These are phyloP conservation scores for Daubentonia madagascariensis DNA, from an alignment of 2,113 vertebrate species.

Conservation along the genomic window DNA sequence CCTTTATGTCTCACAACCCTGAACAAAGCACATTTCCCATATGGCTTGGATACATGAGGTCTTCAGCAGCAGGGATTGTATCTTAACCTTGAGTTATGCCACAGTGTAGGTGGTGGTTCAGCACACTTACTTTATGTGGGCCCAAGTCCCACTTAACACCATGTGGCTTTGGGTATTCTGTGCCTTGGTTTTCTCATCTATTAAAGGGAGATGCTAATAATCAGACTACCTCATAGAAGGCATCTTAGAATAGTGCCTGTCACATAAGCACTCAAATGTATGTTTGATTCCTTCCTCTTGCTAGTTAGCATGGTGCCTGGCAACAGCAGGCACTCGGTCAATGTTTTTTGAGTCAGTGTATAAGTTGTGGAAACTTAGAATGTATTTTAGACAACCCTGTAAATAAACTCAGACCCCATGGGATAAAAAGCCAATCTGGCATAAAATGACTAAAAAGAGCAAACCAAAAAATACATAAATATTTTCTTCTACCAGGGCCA, in stretches of 20 bases:
- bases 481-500: not conserved
- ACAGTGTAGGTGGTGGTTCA: not conserved
- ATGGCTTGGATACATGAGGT: not conserved
- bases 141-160: not conserved
- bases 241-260: not conserved
- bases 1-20: not conserved
- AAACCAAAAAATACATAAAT: not conserved
- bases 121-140: not conserved
- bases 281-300: not conserved
- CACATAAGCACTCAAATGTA: not conserved
- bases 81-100: not conserved
- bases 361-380: not conserved
- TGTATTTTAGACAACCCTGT: not conserved
- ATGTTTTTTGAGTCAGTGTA: not conserved
- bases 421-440: not conserved
- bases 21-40: not conserved
- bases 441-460: not conserved
- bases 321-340: not conserved
- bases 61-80: not conserved
- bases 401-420: conserved; percentile 22
- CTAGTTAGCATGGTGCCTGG: not conserved
- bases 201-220: not conserved
- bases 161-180: not conserved
- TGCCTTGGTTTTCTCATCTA: not conserved
- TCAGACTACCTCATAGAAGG: not conserved